Evolutionary conservation across 1,140 invertebrate species (phyloP).

Genomic region (Paraescarpia echinospica): DNA sequence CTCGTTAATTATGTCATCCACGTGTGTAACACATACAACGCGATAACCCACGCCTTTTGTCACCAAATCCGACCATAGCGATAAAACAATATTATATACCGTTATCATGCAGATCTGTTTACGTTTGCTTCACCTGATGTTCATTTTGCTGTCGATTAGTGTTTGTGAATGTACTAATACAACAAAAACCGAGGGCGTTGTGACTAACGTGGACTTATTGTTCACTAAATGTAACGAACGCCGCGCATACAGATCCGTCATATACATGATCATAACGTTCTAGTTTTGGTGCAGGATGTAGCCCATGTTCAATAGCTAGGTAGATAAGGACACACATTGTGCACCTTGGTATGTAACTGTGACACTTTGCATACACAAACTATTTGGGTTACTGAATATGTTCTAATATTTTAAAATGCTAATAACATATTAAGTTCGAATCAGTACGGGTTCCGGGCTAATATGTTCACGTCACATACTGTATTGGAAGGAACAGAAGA

Average conservation of each 20-base stretch:
- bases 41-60: background rate
- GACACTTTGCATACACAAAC: no score
- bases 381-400: no score
- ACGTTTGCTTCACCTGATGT: background rate
- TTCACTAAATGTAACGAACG: background rate
- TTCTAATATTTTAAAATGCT: no score
- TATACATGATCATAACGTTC: background rate
- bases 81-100: background rate
- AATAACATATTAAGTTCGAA: no score
- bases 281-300: no score
- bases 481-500: no score
- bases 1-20: background rate
- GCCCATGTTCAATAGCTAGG: no score
- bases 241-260: background rate
- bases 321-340: no score
- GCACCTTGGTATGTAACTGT: no score
- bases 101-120: background rate
- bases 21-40: background rate
- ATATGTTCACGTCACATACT: no score
- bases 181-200: background rate
- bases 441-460: no score
- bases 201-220: background rate
- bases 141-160: background rate
- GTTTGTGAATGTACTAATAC: background rate
- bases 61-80: background rate